Percentiles rank a stretch among this genome's conserved stretches.
Evolutionary conservation across 2,113 vertebrate genomes (phyloP).

Genomic region (Megaptera novaeangliae): DNA sequence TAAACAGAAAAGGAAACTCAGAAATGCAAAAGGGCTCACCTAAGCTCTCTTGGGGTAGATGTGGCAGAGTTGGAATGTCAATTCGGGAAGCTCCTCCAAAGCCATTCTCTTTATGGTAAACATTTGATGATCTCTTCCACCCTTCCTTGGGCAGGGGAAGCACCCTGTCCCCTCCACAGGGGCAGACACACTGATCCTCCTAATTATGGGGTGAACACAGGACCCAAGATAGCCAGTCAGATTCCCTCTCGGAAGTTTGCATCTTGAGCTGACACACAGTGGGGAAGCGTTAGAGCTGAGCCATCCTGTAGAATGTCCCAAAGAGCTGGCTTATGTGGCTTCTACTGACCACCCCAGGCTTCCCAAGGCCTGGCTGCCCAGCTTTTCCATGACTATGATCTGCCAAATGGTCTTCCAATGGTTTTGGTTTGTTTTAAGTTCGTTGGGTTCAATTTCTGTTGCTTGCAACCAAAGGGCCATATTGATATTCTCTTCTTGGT

Average conservation of each 20-base stretch:
- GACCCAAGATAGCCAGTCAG: background rate
- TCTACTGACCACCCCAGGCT: background rate
- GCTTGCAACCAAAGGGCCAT: background rate
- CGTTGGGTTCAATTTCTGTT: background rate
- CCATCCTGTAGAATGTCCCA: background rate
- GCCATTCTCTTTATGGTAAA: background rate
- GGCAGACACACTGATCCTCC: too few relatives aligned
- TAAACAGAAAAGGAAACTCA: background rate
- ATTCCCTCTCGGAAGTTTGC: background rate
- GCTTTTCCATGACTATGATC: background rate
- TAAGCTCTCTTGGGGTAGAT: background rate
- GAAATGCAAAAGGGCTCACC: background rate
- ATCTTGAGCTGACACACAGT: background rate
- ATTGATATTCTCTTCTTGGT: background rate
- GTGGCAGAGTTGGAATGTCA: background rate
- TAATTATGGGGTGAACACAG: rapidly evolving
- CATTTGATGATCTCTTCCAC: background rate
- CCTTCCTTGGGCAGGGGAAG: background rate
- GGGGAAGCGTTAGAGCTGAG: background rate
- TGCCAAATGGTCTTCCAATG: background rate
- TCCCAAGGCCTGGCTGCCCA: background rate
- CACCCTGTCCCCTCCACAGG: background rate
- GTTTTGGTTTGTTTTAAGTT: background rate
- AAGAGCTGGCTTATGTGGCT: background rate
- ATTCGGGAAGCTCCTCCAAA: background rate